Evolutionary conservation across 1,140 invertebrate species (phyloP), one percentile per base, ranked within the genome.

Genomic region (Kradibia gibbosae): DNA sequence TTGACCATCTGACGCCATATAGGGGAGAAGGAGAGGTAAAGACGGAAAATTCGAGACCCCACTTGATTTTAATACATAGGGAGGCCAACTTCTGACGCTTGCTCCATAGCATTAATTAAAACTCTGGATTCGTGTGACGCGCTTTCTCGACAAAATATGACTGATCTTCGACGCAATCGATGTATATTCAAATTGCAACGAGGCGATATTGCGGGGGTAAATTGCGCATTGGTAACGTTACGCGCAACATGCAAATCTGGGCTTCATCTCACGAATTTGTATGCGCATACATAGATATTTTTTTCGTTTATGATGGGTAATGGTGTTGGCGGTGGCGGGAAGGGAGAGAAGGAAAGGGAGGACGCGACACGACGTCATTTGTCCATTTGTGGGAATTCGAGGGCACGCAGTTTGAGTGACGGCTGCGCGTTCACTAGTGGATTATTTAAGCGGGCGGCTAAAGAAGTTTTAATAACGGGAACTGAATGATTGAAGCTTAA

Each of bases 1-100:
- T 34, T 75, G 73, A 75, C 73, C 73, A 75, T 75, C 73, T 75
- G 73, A 53, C 36, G 45, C 73, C 50, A 36, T 0, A 22, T 31
- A 39, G 62, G 20, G 0, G 3, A 15, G 10, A 25, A 7, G 0
- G 20, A 3, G 3, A 13, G 42, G 4, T 0, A 45, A 15, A 28
- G 39, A 71, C n/a, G 50, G 50, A 60, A 75, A 75, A 75, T 60
- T 75, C 34, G 73, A 39, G 50, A 10, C 25, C 73, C n/a, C 71
- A 11, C 73, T n/a, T 57, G 53, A 75, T 75, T 75, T 75, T 50
- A 75, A 75, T 75, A 75, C 25, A 60, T 34, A 31, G 5, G 31
- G n/a, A 42, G 28, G 28, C 10, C 8, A 10, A 57, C 0, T 5
- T 3, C 22, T 42, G 71, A n/a, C 71, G 1, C n/a, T 39, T 3